Base-by-base conservation (phyloP, 1,140 invertebrate species). In the Rhyzopertha dominica region DNA sequence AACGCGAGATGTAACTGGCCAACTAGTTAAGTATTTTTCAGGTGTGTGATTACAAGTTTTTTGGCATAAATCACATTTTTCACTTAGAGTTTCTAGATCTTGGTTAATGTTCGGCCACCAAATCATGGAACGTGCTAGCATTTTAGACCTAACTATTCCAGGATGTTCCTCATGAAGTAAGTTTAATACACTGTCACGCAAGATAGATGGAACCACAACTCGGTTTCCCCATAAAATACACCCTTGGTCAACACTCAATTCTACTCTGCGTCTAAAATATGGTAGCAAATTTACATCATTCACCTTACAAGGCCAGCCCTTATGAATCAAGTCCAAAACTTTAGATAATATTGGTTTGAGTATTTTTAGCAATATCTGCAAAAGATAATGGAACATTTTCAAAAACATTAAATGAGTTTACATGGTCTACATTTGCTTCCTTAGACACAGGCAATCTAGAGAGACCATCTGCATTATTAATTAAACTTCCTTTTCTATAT, bases 121-220 rank as follows among this genome's bases (percentile, higher is more conserved):
- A 19, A 51, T 32, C 18, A 49, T 31, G 1, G 32, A 42, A 20
- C 53, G 36, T 4, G 47, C 40, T 16, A 56, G 32, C 47, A 50
- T 48, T 50, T 56, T 58, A 10, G 38, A 54, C 19, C 37, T 25
- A 8, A 56, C 47, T 8, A 58, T 50, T 1, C 58, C 55, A n/a
- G 43, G 25, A 36, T 61, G 51, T 43, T 52, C 30, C 28, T 48
- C 37, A 34, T 58, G 56, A 34, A 55, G 40, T 31, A 53, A 31
- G 8, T 41, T 26, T 35, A 60, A 40, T 10, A 53, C 45, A 36
- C 47, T 26, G 10, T 22, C 36, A 46, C 18, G 24, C 24, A 54
- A 22, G 13, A 20, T 31, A 2, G 39, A 29, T 34, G 51, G 45
- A 19, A 52, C 54, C 12, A 59, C 17, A 2, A 49, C 26, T 39